phyloP scores from a whole-genome alignment of 2,888 invertebrate species.

The Dolichopus griseipennis region DNA sequence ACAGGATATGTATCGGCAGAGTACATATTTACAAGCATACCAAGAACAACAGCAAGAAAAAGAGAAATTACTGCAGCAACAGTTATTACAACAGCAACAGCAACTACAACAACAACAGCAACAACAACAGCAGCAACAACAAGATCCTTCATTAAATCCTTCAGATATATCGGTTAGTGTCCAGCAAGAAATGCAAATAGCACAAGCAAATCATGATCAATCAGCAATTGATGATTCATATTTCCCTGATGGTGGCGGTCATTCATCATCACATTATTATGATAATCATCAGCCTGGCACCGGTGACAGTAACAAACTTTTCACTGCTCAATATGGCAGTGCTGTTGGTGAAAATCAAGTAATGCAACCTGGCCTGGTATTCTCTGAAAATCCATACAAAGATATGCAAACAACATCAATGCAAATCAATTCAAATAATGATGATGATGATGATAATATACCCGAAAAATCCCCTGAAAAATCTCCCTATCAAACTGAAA shows the following conservation, averaged over 20 bases:
- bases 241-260: background rate
- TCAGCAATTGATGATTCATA: background rate
- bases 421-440: background rate
- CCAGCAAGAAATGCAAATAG: background rate
- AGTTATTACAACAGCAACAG: constrained; percentile 5
- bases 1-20: background rate
- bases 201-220: background rate
- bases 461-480: background rate
- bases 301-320: too few relatives aligned
- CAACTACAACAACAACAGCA: constrained; percentile 13
- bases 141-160: background rate
- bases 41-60: constrained; percentile 13
- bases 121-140: constrained; percentile 10
- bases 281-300: background rate
- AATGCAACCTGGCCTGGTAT: background rate
- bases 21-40: background rate
- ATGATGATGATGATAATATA: background rate
- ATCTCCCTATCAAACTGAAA: background rate
- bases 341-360: background rate
- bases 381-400: background rate
- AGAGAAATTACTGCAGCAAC: constrained; percentile 12
- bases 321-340: too few relatives aligned
- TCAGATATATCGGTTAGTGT: too few relatives aligned
- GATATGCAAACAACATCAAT: background rate
- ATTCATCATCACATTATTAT: background rate